A percentile compares a stretch with the other conserved stretches of the same genome.
Evolutionary conservation across 2,797 vertebrate species (phyloP).

Genomic region (Oreochromis grahami): DNA sequence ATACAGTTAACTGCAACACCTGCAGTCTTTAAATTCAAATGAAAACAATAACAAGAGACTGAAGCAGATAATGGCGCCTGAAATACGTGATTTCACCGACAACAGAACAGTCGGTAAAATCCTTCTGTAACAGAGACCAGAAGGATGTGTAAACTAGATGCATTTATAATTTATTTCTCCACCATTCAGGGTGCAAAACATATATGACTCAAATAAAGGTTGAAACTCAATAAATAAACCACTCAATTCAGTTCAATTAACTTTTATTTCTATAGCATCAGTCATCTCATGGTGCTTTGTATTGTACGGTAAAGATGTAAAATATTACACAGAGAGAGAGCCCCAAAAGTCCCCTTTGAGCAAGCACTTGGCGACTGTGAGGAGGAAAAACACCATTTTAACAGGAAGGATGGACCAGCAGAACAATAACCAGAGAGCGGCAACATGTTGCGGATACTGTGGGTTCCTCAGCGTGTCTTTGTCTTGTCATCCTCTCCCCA

Average conservation of each 20-base stretch:
- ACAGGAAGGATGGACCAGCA: background rate
- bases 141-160: background rate
- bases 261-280: background rate
- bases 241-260: background rate
- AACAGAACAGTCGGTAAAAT: background rate
- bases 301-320: background rate
- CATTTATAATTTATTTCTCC: background rate
- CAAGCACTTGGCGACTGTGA: background rate
- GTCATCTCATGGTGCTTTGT: background rate
- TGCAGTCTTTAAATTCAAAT: constrained; percentile 15
- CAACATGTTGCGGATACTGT: background rate
- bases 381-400: background rate
- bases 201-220: background rate
- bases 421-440: background rate
- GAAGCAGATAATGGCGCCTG: background rate
- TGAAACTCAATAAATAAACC: background rate
- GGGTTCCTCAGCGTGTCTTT: background rate
- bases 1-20: background rate
- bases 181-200: background rate
- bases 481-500: background rate
- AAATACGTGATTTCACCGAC: background rate
- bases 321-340: background rate
- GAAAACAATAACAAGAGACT: background rate
- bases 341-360: background rate
- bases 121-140: background rate